Evolutionary conservation across 1,140 invertebrate genomes (phyloP).

Genomic region (Papilio polyxenes): DNA sequence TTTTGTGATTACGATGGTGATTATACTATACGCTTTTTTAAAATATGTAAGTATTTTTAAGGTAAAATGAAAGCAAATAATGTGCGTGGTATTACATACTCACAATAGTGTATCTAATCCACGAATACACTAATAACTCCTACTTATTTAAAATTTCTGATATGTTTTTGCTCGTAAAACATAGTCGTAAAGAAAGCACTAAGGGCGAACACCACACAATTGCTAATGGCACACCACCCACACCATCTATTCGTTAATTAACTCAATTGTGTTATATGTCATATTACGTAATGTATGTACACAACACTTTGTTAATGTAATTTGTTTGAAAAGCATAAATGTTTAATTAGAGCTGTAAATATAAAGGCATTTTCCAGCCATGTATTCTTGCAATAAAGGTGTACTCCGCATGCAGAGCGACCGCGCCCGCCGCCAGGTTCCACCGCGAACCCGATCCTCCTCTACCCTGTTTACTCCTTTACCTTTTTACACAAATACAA

Average conservation of each 20-base stretch:
- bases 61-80: no score
- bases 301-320: neutral
- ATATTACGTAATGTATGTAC: neutral
- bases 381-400: constrained; percentile 3
- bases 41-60: no score
- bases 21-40: neutral
- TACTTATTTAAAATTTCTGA: no score
- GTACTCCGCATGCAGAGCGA: neutral
- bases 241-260: neutral
- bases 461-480: no score
- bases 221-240: no score
- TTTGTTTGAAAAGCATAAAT: neutral
- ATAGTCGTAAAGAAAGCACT: no score
- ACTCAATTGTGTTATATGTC: neutral
- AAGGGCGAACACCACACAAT: no score
- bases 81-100: no score
- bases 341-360: neutral
- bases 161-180: no score
- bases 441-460: neutral
- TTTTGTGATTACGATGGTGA: neutral
- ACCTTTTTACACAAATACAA: no score
- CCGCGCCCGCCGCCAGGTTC: neutral
- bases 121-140: no score
- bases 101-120: no score
- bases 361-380: neutral